Evolutionary conservation across 1,140 invertebrate species (phyloP).

Genomic region (Mercenaria mercenaria): DNA sequence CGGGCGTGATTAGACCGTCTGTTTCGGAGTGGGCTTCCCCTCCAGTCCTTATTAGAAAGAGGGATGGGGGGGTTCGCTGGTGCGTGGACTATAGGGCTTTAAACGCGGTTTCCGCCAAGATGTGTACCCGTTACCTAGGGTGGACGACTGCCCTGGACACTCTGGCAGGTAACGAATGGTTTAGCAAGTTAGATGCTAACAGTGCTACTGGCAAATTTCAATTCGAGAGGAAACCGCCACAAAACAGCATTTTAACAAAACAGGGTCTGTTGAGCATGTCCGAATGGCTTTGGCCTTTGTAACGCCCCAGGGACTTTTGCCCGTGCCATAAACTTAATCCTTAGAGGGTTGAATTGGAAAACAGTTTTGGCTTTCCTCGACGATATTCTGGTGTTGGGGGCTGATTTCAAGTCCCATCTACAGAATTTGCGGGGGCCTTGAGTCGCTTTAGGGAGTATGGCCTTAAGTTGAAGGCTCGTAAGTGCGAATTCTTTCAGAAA

Average conservation of each 20-base stretch:
- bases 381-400: slow-evolving; percentile 1
- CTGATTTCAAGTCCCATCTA: slow-evolving; percentile 26
- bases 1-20: slow-evolving; percentile 21
- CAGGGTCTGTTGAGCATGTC: not conserved
- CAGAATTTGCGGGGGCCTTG: slow-evolving; percentile 15
- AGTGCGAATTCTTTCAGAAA: slow-evolving; percentile 63
- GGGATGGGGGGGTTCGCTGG: not conserved
- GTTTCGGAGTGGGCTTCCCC: slow-evolving; percentile 43
- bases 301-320: not conserved
- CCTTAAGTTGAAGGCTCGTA: slow-evolving; percentile 64
- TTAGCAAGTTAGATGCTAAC: slow-evolving; percentile 45
- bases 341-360: not conserved
- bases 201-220: slow-evolving; percentile 18
- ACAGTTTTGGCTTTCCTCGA: slow-evolving; percentile 8
- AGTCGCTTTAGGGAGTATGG: slow-evolving; percentile 14
- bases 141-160: slow-evolving; percentile 16
- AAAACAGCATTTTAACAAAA: slow-evolving; percentile 18
- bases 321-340: not conserved
- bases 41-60: slow-evolving; percentile 12
- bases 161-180: slow-evolving; percentile 7
- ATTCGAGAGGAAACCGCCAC: not conserved
- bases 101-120: not conserved
- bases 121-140: not conserved
- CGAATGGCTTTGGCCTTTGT: not conserved
- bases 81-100: slow-evolving; percentile 9